phyloP scores from a whole-genome alignment of 2,113 vertebrate genomes.

The Labrus mixtus region DNA sequence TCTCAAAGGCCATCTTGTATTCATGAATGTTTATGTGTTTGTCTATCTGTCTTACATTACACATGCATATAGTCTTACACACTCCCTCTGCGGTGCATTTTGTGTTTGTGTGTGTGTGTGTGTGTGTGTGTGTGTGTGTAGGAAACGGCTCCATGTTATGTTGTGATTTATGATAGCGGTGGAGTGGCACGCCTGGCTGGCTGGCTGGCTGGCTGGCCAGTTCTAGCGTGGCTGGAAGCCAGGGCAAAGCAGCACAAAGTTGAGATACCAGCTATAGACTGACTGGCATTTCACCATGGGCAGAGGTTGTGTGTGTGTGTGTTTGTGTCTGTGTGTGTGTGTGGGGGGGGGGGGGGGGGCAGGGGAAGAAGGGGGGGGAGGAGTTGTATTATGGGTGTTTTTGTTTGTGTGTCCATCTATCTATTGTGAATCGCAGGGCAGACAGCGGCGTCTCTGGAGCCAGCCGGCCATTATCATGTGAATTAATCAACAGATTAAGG shows the following conservation, averaged over 20 bases:
- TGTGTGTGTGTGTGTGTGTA: conserved; percentile 50
- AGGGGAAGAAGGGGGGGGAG: not conserved
- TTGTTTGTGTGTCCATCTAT: conserved; percentile 63
- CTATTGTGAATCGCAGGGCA: conserved; percentile 58
- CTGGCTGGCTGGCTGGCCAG: conserved; percentile 83
- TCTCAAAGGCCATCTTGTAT: conserved; percentile 10
- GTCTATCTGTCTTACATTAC: conserved; percentile 18
- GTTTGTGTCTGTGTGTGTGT: conserved; percentile 46
- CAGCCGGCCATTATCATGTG: conserved; percentile 69
- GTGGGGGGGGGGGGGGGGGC: conserved; percentile 4
- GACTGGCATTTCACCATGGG: conserved; percentile 76
- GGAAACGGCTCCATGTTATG: conserved; percentile 76
- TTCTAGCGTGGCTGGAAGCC: conserved; percentile 86
- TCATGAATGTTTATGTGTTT: conserved; percentile 14
- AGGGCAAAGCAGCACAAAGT: conserved; percentile 86
- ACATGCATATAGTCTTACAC: conserved; percentile 23
- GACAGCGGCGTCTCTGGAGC: conserved; percentile 69
- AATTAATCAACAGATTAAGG: conserved; percentile 73
- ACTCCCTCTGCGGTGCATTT: conserved; percentile 11
- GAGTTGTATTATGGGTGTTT: conserved; percentile 18
- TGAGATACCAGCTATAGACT: conserved; percentile 86
- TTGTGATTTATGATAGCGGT: conserved; percentile 83
- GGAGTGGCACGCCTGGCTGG: conserved; percentile 83
- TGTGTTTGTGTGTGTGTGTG: conserved; percentile 35
- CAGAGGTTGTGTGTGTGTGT: conserved; percentile 45